These are phyloP conservation scores for Channa striata DNA, from an alignment of 2,797 vertebrate species.

Conservation along the genomic window DNA sequence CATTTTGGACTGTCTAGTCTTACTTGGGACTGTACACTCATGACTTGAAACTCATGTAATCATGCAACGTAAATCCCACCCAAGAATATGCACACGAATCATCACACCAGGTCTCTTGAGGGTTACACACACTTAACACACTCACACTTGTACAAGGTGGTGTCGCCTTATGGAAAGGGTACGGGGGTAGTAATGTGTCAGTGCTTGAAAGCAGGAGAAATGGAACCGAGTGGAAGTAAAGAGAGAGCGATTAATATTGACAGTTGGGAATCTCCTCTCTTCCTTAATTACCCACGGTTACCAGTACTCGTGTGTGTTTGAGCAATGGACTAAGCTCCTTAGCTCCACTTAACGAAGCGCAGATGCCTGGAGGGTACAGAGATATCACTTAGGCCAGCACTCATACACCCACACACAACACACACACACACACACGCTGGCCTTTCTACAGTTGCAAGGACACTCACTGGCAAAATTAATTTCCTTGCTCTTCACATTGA, in stretches of 20 bases:
- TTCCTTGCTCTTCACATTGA: neutral
- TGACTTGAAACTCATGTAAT: conserved; percentile 1
- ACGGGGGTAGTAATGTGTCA: conserved; percentile 53
- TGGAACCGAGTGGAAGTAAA: conserved; percentile 46
- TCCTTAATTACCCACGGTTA: conserved; percentile 82
- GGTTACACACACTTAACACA: neutral
- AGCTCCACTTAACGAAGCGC: conserved; percentile 79
- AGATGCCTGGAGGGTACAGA: conserved; percentile 81
- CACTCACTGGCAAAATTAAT: neutral
- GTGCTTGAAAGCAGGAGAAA: conserved; percentile 27
- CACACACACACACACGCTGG: neutral
- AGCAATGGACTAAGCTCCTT: conserved; percentile 78
- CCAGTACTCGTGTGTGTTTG: conserved; percentile 69
- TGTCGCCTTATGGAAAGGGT: conserved; percentile 34
- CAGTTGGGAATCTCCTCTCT: conserved; percentile 81
- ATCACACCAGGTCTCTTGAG: no score
- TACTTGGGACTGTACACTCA: no score
- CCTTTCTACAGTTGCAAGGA: neutral
- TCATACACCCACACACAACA: conserved; percentile 30
- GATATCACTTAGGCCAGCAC: conserved; percentile 77
- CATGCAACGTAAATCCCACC: neutral
- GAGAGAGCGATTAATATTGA: conserved; percentile 78
- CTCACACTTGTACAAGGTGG: neutral
- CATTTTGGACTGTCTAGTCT: no score
- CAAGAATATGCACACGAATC: neutral